A percentile compares a stretch with the other conserved stretches of the same genome.
phyloP scores from a whole-genome alignment of 1,140 invertebrate species.

The Drosophila ironensis region DNA sequence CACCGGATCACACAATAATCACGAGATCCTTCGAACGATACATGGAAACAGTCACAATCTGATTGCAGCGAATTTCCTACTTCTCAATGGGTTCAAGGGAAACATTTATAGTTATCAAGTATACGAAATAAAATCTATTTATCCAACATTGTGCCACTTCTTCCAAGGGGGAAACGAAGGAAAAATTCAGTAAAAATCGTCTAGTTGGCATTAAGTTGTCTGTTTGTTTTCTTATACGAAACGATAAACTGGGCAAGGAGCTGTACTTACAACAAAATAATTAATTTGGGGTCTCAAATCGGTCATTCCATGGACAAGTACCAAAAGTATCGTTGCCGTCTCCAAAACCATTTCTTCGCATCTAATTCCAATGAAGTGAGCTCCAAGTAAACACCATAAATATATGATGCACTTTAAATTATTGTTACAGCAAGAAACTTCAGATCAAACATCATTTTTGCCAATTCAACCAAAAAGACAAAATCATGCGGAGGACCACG shows the following conservation, averaged over 20 bases:
- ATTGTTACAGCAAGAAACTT: too few species aligned
- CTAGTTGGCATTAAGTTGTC: neutral
- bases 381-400: too few species aligned
- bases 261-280: too few species aligned
- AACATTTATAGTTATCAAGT: neutral
- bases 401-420: too few species aligned
- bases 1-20: slow-evolving; percentile 83
- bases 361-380: too few species aligned
- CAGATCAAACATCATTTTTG: too few species aligned
- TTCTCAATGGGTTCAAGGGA: neutral
- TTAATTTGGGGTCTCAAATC: neutral
- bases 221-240: too few species aligned
- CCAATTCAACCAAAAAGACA: too few species aligned
- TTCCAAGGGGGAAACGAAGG: neutral
- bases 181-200: too few species aligned
- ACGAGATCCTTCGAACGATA: slow-evolving; percentile 74
- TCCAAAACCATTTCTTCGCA: too few species aligned
- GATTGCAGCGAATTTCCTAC: neutral
- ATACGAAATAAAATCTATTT: slow-evolving; percentile 27
- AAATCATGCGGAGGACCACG: too few species aligned
- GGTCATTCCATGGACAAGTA: neutral
- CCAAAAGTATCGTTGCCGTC: neutral
- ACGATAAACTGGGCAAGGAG: too few species aligned
- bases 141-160: slow-evolving; percentile 2
- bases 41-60: slow-evolving; percentile 67